These are phyloP conservation scores for Vombatus ursinus DNA, from an alignment of 2,113 vertebrate genomes.

Conservation along the genomic window DNA sequence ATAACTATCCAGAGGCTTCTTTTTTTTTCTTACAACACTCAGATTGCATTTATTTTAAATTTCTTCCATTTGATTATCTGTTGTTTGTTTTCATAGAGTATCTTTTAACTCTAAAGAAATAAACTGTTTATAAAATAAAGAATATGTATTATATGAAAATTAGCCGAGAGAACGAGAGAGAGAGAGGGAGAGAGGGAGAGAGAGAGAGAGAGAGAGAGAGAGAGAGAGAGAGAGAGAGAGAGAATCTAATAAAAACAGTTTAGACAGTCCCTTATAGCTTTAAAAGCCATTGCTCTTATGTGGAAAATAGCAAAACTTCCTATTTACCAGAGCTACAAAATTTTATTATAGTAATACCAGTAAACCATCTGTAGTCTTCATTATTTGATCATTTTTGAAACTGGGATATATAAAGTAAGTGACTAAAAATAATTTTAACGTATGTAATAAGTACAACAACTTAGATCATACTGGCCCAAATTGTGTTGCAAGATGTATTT, in stretches of 20 bases:
- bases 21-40: too few relatives aligned
- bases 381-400: not conserved
- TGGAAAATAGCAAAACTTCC: conserved; percentile 13
- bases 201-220: not conserved
- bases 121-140: not conserved
- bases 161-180: too few relatives aligned
- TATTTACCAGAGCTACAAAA: not conserved
- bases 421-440: not conserved
- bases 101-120: conserved; percentile 23
- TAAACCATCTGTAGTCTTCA: not conserved
- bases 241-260: not conserved
- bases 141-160: not conserved
- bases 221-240: not conserved
- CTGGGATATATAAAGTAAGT: conserved; percentile 21
- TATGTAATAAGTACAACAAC: not conserved
- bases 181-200: not conserved
- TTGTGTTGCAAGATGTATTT: conserved; percentile 3
- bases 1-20: too few relatives aligned
- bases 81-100: not conserved
- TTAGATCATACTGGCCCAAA: not conserved
- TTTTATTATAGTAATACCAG: not conserved
- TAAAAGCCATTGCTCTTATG: not conserved
- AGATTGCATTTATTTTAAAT: not conserved
- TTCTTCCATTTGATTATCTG: not conserved
- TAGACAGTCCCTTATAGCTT: not conserved